Conservation (phyloP, 2,797 vertebrate species). For the Spheniscus humboldti region DNA sequence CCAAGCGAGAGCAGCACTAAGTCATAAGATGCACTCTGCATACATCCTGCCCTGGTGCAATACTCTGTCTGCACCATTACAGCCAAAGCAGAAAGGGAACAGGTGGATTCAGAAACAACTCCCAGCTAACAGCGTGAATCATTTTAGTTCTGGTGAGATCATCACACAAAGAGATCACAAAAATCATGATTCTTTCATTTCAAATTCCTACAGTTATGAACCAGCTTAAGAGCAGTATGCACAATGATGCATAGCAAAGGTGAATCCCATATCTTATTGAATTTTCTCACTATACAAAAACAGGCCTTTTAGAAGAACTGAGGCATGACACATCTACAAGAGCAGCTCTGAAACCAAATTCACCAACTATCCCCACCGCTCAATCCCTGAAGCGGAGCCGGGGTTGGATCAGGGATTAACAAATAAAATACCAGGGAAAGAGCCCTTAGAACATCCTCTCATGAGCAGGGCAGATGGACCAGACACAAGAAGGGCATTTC, state of each 20-base stretch:
- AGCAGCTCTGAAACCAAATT: neutral
- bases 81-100: neutral
- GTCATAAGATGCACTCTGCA: too few species aligned
- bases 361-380: neutral
- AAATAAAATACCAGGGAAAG: neutral
- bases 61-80: neutral
- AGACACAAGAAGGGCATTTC: neutral
- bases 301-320: neutral
- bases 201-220: neutral
- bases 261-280: neutral
- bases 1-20: neutral
- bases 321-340: neutral
- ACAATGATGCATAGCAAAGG: neutral
- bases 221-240: neutral
- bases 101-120: neutral
- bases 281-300: neutral
- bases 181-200: neutral
- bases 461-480: neutral
- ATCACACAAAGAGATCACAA: neutral
- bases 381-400: neutral
- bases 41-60: neutral
- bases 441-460: neutral
- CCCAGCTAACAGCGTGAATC: rapidly evolving
- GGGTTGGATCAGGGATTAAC: neutral
- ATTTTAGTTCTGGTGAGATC: neutral